Evolutionary conservation across 1,140 invertebrate genomes (phyloP).

Genomic region (Papilio polytes): DNA sequence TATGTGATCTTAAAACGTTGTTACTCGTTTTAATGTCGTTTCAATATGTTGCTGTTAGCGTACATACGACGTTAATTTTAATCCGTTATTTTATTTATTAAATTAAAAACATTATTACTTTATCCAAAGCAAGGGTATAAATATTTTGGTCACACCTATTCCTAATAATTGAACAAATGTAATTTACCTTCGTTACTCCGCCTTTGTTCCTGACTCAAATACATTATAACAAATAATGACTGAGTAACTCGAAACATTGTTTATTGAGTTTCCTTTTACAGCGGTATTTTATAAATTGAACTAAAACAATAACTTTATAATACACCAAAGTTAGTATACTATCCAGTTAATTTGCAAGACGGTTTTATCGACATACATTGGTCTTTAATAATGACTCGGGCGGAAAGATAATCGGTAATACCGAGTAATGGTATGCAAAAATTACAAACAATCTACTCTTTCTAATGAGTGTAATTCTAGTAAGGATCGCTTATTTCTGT

Average conservation of each 20-base stretch:
- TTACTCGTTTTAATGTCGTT: too few species aligned
- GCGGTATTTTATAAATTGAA: not conserved
- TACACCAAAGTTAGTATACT: not conserved
- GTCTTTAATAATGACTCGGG: not conserved
- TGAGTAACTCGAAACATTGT: not conserved
- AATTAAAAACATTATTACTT: too few species aligned
- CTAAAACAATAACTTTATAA: not conserved
- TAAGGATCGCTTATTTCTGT: too few species aligned
- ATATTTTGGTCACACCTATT: slow-evolving; percentile 11
- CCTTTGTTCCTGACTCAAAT: slow-evolving; percentile 7
- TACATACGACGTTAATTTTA: too few species aligned
- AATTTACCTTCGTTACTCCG: not conserved
- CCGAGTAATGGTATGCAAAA: too few species aligned
- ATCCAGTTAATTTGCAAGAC: not conserved
- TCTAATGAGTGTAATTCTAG: too few species aligned
- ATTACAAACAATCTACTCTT: too few species aligned
- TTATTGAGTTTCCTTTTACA: not conserved
- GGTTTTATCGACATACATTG: not conserved
- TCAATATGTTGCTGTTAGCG: too few species aligned
- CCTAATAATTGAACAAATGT: slow-evolving; percentile 4
- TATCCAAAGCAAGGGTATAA: not conserved
- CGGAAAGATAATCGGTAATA: too few species aligned
- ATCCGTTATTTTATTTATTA: too few species aligned
- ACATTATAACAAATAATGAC: slow-evolving; percentile 3
- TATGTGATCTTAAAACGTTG: too few species aligned